Conservation (phyloP, 1,140 invertebrate genomes). For the Helicoverpa zea region DNA sequence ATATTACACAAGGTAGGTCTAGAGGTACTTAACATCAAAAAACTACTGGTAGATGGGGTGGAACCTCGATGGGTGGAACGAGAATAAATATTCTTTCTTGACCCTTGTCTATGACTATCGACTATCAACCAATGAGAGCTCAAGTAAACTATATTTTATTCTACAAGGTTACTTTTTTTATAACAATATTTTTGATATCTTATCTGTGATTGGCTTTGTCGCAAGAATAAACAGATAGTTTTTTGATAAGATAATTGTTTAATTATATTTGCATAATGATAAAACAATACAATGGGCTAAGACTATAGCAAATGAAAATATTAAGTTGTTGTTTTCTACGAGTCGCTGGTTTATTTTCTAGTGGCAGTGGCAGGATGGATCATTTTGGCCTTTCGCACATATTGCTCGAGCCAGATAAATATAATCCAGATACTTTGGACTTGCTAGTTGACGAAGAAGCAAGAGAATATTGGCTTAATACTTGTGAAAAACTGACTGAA, state of each 20-base stretch:
- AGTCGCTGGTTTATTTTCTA: constrained; percentile 49
- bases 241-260: constrained; percentile 76
- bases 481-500: constrained; percentile 94
- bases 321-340: constrained; percentile 44
- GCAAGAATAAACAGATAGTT: constrained; percentile 41
- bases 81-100: too few species aligned
- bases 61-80: too few species aligned
- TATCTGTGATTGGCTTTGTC: constrained; percentile 45
- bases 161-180: constrained; percentile 8
- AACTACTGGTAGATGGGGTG: too few species aligned
- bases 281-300: constrained; percentile 75
- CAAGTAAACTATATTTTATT: constrained; percentile 3
- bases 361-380: constrained; percentile 73
- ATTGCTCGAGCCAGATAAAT: constrained; percentile 86
- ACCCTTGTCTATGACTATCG: too few species aligned
- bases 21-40: too few species aligned
- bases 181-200: constrained; percentile 46
- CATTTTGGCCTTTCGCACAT: constrained; percentile 82
- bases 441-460: constrained; percentile 94
- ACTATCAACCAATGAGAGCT: background rate
- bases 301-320: constrained; percentile 61
- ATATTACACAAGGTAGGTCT: too few species aligned
- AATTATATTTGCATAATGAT: constrained; percentile 72
- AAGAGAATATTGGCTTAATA: constrained; percentile 96
- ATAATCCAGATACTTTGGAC: constrained; percentile 96